These are phyloP conservation scores for Gorsachius goisagi DNA, from an alignment of 2,113 vertebrate genomes.

Conservation along the genomic window DNA sequence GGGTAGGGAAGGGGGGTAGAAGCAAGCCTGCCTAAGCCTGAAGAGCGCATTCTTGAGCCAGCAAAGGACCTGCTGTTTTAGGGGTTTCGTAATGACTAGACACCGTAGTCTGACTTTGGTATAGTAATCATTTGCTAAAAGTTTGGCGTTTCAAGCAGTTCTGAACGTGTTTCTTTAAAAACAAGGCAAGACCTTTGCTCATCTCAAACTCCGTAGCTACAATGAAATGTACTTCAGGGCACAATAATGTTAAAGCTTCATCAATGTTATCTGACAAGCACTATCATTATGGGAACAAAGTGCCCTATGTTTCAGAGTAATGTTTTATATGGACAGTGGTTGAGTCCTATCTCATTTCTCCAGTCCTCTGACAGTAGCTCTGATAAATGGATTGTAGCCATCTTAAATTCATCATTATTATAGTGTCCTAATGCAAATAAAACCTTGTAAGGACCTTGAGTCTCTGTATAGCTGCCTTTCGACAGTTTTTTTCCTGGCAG, in stretches of 20 bases:
- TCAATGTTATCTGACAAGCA: conserved; percentile 24
- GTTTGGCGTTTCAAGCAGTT: not conserved
- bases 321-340: not conserved
- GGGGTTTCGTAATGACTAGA: not conserved
- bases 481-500: not conserved
- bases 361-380: not conserved
- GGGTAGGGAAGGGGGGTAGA: not conserved
- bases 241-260: conserved; percentile 25
- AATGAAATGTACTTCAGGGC: conserved; percentile 30
- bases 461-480: not conserved
- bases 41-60: not conserved
- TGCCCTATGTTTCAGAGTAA: not conserved
- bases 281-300: conserved; percentile 12
- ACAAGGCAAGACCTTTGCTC: not conserved
- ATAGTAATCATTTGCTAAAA: not conserved
- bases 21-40: not conserved
- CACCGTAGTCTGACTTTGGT: not conserved
- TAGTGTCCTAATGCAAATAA: not conserved
- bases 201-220: not conserved
- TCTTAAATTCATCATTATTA: conserved; percentile 31
- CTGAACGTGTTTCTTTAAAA: conserved; percentile 1
- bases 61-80: not conserved
- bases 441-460: not conserved
- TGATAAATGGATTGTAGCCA: not conserved
- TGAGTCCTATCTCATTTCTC: not conserved